Base-by-base conservation (phyloP, 2,888 invertebrate species). In the Ophion ventricosus region DNA sequence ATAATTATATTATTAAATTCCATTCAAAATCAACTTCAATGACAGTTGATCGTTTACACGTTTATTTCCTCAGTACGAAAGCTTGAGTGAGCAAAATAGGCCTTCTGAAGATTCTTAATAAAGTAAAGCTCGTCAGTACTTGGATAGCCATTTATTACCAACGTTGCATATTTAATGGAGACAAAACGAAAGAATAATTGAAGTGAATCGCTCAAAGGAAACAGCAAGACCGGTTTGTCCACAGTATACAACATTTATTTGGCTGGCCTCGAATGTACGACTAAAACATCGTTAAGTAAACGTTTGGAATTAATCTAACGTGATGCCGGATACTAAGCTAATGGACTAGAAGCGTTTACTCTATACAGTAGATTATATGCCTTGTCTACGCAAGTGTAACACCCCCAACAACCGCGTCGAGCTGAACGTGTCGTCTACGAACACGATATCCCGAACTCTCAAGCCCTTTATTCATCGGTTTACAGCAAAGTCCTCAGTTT, bases 281-380 rank as follows among this genome's bases (percentile, higher is more conserved):
- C 25, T 17, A 25, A 20, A 29, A 59, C 59, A 59, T 59, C 72
- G 59, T 76, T 69, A 35, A 72, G 70, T 75, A 80, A 83, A 72
- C 63, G 80, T 77, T 73, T 64, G 61, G 40, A 26, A 40, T 54
- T 43, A 72, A 61, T 40, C 69, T 69, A 80, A 84, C 67, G 76
- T 77, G 61, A 73, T 66, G 25, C 70, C 61, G 76, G 84, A 86
- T 81, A 86, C 80, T 84, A 86, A 74, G 72, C 86, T 87, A 87
- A 83, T 84, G 82, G 88, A 88, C 88, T 88, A 88, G 88, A 88
- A 88, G 88, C 85, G 69, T 82, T 86, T 67, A 80, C 77, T 23
- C 64, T 70, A 59, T 79, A 75, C 64, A 80, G 77, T 84, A 66
- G 69, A 81, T 77, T 64, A 70, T 20, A 20, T 70, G 25, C 25